Percentiles rank a stretch among this genome's conserved stretches.
Conservation (phyloP, 30 jellyfish, hydroid and myxozoan species). For the Cassiopea andromeda region DNA sequence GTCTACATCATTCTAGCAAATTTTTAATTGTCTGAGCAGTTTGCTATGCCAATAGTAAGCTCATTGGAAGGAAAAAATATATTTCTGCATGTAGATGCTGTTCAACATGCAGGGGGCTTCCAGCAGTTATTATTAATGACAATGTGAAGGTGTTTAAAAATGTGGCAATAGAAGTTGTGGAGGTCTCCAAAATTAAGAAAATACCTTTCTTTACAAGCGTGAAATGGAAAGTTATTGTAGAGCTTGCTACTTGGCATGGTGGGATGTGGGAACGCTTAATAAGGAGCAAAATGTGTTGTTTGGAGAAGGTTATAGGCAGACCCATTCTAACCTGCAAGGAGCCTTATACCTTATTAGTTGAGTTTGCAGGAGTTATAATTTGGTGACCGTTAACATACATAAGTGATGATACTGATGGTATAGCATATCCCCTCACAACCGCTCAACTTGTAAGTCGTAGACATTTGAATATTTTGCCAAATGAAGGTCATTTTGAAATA, state of each 20-base stretch:
- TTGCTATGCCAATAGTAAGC: background rate
- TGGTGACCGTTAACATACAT: constrained; percentile 50
- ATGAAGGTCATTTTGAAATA: constrained; percentile 39
- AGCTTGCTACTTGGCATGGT: constrained; percentile 51
- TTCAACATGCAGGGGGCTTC: constrained; percentile 40
- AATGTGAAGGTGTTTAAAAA: constrained; percentile 43
- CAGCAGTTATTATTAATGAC: constrained; percentile 29
- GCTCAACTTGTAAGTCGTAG: constrained; percentile 59
- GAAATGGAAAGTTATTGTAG: constrained; percentile 43
- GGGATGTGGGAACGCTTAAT: constrained; percentile 66
- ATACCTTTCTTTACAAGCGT: constrained; percentile 4
- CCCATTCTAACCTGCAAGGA: constrained; percentile 13
- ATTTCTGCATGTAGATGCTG: constrained; percentile 24
- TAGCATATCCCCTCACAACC: constrained; percentile 57
- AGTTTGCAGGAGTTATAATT: constrained; percentile 25
- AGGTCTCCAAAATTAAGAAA: constrained; percentile 26
- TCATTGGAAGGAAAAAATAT: constrained; percentile 23
- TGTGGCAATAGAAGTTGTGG: constrained; percentile 22
- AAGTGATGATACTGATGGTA: constrained; percentile 36
- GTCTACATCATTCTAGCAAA: too few relatives aligned
- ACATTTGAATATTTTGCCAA: constrained; percentile 19
- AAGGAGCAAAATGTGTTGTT: constrained; percentile 29
- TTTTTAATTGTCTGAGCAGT: too few relatives aligned
- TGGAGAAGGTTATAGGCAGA: constrained; percentile 18
- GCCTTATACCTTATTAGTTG: constrained; percentile 17